Base-by-base conservation (phyloP, 2,888 invertebrate species). In the Petrolisthes cinctipes region DNA sequence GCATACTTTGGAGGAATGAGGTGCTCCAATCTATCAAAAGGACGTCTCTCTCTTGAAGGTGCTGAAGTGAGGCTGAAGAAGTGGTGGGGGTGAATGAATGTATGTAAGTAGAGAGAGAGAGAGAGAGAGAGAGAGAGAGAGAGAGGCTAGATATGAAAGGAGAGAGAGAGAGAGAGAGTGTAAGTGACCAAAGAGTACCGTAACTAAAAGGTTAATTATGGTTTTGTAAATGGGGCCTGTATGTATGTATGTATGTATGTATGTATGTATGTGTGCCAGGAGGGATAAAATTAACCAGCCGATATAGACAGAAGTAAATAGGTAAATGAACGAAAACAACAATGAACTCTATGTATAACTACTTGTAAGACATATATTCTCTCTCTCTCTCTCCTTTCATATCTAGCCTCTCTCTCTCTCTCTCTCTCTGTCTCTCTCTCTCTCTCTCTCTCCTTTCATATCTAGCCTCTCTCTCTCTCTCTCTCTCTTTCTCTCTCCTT, bases 41-140 rank as follows among this genome's bases (percentile, higher is more conserved):
- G 2, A 37, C 37, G 37, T 37, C 37, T 37, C 37, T 37, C 37
- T 37, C 37, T 37, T 37, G 61, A 61, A 9, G 61, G 3, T 61
- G 61, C 61, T 9, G 61, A 17, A 61, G 61, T 9, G 17, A 17
- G 61, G 17, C 9, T 9, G 61, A 61, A 61, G 61, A 17, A 17
- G 9, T 61, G 61, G 61, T 61, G n/a, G 51, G 37, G 14, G 17
- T 9, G 9, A 17, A 14, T 61, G 61, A 17, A 61, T 61, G 9
- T 61, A 61, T 61, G 51, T 37, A 11, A 14, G 37, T 37, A 76
- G 76, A 5, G 14, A 37, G 20, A 11, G 51, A 1, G 5, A 53
- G 78, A 53, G 53, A 78, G 53, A 78, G 78, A 78, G 78, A 78
- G 78, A 78, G 78, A 78, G 78, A 78, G 78, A 78, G 78, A 78